Evolutionary conservation across 2,888 invertebrate genomes (phyloP).

Genomic region (Caenorhabditis sp.): DNA sequence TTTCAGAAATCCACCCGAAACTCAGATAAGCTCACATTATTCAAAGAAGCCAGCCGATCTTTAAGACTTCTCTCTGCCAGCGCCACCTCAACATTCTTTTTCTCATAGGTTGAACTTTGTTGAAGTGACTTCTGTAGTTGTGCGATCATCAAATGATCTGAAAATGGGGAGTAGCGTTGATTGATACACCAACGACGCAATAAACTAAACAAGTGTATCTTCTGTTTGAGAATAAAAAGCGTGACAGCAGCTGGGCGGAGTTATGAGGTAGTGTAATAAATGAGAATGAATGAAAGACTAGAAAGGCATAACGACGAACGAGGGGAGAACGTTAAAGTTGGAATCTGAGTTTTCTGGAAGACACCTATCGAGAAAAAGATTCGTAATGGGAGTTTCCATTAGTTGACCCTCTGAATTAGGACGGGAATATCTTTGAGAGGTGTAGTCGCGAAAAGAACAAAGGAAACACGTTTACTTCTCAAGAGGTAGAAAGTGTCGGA

Average conservation of each 20-base stretch:
- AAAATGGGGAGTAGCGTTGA: constrained; percentile 38
- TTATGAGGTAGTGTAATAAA: constrained; percentile 45
- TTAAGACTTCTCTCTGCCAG: constrained; percentile 62
- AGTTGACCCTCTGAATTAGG: constrained; percentile 27
- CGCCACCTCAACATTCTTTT: constrained; percentile 37
- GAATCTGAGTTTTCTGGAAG: background rate
- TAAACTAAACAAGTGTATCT: constrained; percentile 46
- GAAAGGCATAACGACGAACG: constrained; percentile 12
- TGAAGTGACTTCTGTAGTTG: constrained; percentile 57
- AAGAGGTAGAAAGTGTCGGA: background rate
- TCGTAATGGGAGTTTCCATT: background rate
- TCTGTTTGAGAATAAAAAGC: constrained; percentile 37
- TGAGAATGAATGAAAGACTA: background rate
- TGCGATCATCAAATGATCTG: constrained; percentile 66
- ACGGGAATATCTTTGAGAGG: background rate
- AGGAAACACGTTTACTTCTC: constrained; percentile 3
- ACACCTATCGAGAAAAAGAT: background rate
- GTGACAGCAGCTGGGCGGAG: constrained; percentile 22
- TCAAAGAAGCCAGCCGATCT: constrained; percentile 64
- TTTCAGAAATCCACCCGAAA: background rate
- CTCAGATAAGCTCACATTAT: constrained; percentile 35
- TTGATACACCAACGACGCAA: constrained; percentile 10
- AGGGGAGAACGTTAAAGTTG: background rate
- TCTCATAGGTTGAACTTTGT: constrained; percentile 45
- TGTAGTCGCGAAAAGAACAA: constrained; percentile 22